Evolutionary conservation across 2,113 vertebrate genomes (phyloP).

Genomic region (Nanorana parkeri): DNA sequence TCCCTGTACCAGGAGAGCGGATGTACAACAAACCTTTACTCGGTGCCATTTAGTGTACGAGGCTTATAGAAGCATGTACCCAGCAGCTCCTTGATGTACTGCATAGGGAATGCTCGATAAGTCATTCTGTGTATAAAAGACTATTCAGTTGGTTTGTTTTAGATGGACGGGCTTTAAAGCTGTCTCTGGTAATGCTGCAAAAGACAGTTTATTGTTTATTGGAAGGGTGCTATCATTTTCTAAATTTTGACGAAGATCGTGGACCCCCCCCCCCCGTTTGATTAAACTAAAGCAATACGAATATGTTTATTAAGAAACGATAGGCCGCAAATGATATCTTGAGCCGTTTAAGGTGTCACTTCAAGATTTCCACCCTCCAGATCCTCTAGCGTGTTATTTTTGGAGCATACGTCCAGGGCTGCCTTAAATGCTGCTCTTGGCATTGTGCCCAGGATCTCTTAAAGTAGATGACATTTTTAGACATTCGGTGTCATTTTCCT

Average conservation of each 20-base stretch:
- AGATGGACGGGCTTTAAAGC: conserved; percentile 14
- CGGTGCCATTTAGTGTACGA: neutral
- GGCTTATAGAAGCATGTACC: neutral
- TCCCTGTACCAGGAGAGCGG: neutral
- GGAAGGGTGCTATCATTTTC: neutral
- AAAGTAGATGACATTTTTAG: conserved; percentile 68
- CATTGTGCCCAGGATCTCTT: conserved; percentile 68
- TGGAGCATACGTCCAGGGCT: conserved; percentile 52
- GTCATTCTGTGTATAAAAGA: neutral
- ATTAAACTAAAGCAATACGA: conserved; percentile 40
- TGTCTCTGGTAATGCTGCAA: neutral
- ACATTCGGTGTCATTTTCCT: conserved; percentile 71
- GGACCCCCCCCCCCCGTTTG: conserved; percentile 7
- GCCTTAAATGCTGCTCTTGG: conserved; percentile 73
- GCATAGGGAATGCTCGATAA: neutral
- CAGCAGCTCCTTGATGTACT: neutral
- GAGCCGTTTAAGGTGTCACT: conserved; percentile 42
- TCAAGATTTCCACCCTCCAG: conserved; percentile 8
- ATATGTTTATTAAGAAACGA: conserved; percentile 41
- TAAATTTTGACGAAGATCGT: conserved; percentile 23
- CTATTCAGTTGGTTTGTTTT: neutral
- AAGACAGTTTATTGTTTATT: neutral
- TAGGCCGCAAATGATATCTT: conserved; percentile 37
- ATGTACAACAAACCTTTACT: neutral
- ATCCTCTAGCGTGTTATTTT: conserved; percentile 62